These are phyloP conservation scores for Drosophila parvula DNA, from an alignment of 1,140 invertebrate genomes.

Conservation along the genomic window DNA sequence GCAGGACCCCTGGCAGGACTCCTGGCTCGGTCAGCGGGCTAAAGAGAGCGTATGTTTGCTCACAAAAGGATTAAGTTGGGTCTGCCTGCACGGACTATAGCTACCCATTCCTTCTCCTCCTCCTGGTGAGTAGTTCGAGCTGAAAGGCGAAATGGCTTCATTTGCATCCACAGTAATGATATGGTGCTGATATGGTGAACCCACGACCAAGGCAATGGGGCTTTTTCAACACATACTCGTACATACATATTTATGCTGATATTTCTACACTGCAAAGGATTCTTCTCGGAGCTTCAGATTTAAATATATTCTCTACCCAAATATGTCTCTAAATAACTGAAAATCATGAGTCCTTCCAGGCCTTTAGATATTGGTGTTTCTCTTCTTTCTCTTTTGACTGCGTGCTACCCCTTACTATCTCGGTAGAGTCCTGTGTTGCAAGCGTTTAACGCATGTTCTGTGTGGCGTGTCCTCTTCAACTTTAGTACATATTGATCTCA, in stretches of 20 bases:
- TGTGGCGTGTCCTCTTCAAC: no score
- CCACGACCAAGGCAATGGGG: constrained; percentile 11
- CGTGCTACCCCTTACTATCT: no score
- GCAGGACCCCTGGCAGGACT: neutral
- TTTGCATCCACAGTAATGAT: constrained; percentile 61
- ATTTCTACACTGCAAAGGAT: constrained; percentile 12
- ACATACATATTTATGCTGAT: constrained; percentile 26
- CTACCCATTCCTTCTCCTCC: neutral
- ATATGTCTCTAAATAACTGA: no score
- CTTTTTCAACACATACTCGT: constrained; percentile 4
- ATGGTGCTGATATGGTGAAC: constrained; percentile 18
- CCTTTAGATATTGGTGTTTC: no score
- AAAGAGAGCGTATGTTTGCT: constrained; percentile 67
- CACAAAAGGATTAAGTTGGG: constrained; percentile 76
- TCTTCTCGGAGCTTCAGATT: no score
- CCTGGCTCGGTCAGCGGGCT: constrained; percentile 21
- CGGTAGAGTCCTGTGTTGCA: no score
- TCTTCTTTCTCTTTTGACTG: no score
- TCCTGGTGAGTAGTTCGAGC: constrained; percentile 19
- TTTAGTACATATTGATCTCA: no score
- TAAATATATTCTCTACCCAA: no score
- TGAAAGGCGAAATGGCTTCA: constrained; percentile 65
- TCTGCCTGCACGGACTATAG: neutral
- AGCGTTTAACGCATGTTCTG: no score
- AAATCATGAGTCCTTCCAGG: no score